A percentile compares a stretch with the other conserved stretches of the same genome.
Evolutionary conservation across 1,140 invertebrate genomes (phyloP).

Genomic region (Brachionus koreanus): DNA sequence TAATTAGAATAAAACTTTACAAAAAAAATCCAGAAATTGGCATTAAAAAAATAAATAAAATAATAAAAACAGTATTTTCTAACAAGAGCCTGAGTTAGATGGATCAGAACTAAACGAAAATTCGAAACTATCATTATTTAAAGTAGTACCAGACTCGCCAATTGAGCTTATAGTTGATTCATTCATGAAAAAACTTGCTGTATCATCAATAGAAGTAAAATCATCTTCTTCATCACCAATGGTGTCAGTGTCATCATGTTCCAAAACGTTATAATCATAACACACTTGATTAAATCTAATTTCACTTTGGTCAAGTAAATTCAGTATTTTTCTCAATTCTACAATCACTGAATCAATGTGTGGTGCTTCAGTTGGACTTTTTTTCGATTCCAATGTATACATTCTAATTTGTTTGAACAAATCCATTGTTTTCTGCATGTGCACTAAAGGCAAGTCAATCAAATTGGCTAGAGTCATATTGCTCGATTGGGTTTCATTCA

Average conservation of each 20-base stretch:
- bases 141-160: background rate
- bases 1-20: background rate
- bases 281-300: background rate
- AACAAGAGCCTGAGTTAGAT: background rate
- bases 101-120: background rate
- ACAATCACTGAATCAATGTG: conserved; percentile 42
- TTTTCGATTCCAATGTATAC: background rate
- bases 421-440: conserved; percentile 41
- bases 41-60: background rate
- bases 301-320: background rate
- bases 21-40: background rate
- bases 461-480: conserved; percentile 18
- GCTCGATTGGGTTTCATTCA: background rate
- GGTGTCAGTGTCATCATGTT: background rate
- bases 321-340: conserved; percentile 31
- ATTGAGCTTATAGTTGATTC: conserved; percentile 10
- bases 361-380: conserved; percentile 22
- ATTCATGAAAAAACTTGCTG: background rate
- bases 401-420: conserved; percentile 36
- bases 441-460: conserved; percentile 31
- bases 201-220: background rate
- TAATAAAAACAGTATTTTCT: background rate
- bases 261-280: background rate
- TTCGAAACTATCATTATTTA: background rate
- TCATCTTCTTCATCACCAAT: background rate